Conservation (phyloP, 2,113 vertebrate genomes). For the Sphyrna mokarran region DNA sequence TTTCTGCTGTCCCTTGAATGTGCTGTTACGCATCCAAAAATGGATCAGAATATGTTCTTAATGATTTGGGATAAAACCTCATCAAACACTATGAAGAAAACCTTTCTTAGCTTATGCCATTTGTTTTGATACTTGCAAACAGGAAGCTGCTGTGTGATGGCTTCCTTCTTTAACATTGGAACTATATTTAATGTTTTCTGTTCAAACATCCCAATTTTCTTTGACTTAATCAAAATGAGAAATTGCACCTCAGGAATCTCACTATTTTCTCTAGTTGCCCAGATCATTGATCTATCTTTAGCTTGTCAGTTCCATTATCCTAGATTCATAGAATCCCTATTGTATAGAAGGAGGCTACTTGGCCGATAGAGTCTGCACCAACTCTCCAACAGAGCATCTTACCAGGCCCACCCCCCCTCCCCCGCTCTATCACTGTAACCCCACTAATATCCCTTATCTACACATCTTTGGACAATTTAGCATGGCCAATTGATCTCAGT, state of each 20-base stretch:
- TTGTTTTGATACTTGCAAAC: background rate
- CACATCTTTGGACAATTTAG: no score
- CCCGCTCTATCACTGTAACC: no score
- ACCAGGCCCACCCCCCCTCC: no score
- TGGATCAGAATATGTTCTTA: background rate
- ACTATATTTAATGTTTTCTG: background rate
- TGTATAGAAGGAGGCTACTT: no score
- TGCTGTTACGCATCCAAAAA: background rate
- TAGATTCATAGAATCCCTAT: no score
- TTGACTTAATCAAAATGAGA: conserved; percentile 10
- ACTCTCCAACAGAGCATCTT: no score
- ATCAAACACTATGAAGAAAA: background rate
- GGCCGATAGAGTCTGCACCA: no score
- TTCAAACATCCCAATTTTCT: background rate
- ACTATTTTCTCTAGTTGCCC: background rate
- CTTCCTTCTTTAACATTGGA: background rate
- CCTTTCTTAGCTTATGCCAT: background rate
- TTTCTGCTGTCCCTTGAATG: background rate
- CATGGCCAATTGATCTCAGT: no score
- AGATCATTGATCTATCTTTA: no score
- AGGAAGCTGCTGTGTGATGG: background rate
- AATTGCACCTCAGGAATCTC: background rate
- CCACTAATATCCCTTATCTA: no score
- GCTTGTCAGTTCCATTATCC: background rate
- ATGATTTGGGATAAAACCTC: background rate